Conservation (phyloP, 2,888 invertebrate genomes). For the Andrena marginata region DNA sequence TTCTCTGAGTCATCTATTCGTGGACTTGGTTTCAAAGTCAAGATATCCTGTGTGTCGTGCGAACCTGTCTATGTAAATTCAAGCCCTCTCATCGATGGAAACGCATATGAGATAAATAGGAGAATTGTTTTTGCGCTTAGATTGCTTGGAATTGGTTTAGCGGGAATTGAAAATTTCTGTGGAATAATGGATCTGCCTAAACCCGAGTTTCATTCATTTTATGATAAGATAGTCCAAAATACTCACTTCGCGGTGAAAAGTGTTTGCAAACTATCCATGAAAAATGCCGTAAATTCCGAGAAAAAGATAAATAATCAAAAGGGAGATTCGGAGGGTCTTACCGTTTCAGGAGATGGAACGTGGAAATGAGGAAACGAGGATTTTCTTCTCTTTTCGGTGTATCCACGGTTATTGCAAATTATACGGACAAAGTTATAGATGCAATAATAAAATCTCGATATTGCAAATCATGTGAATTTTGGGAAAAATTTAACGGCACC, state of each 20-base stretch:
- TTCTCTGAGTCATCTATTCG: neutral
- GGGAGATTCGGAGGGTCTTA: neutral
- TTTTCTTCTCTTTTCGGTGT: neutral
- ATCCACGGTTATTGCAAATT: neutral
- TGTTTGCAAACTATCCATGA: neutral
- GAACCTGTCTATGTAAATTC: constrained; percentile 1
- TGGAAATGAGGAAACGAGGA: neutral
- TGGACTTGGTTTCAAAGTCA: constrained; percentile 17
- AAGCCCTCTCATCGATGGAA: constrained; percentile 7
- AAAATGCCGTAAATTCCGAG: constrained; percentile 1
- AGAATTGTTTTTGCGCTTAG: constrained; percentile 26
- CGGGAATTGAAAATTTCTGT: constrained; percentile 60
- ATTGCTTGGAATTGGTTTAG: constrained; percentile 44
- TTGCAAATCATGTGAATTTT: neutral
- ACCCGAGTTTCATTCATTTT: constrained; percentile 55
- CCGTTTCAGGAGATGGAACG: constrained; percentile 4
- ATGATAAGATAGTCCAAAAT: constrained; percentile 33
- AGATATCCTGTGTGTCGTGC: neutral
- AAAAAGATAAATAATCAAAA: neutral
- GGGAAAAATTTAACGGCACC: neutral
- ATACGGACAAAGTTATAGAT: constrained; percentile 1
- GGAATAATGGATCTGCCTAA: constrained; percentile 43
- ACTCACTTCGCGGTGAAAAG: constrained; percentile 17
- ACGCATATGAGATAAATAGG: constrained; percentile 17
- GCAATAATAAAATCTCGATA: neutral